Evolutionary conservation across 1,140 invertebrate genomes (phyloP).

Genomic region (Hylyphantes graminicola): DNA sequence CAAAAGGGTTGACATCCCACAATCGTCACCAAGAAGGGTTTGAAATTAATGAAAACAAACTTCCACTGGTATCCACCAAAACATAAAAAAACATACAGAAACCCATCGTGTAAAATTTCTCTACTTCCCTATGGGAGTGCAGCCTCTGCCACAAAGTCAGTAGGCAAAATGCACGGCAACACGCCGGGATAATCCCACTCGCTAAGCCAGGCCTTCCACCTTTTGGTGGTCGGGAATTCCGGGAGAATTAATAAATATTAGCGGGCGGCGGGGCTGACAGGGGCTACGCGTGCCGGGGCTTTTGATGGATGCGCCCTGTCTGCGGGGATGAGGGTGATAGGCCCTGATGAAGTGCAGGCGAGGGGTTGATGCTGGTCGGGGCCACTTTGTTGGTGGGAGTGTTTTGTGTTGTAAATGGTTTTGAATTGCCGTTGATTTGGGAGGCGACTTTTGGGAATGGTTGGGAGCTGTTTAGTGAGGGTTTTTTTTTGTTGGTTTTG

Average conservation of each 20-base stretch:
- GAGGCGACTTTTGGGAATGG: too few species aligned
- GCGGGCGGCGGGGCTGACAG: slow-evolving; percentile 32
- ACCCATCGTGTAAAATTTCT: slow-evolving; percentile 16
- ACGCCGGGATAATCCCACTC: slow-evolving; percentile 25
- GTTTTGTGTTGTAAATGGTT: background rate
- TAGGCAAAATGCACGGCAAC: background rate
- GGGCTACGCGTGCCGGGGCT: background rate
- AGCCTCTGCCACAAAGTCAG: background rate
- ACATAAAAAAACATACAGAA: too few species aligned
- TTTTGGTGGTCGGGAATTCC: background rate
- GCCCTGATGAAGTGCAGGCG: slow-evolving; percentile 20
- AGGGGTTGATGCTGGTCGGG: background rate
- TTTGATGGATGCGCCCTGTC: slow-evolving; percentile 47
- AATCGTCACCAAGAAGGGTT: slow-evolving; percentile 28
- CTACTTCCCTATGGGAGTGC: background rate
- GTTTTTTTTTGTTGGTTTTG: too few species aligned
- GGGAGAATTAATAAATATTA: slow-evolving; percentile 49
- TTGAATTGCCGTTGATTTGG: too few species aligned
- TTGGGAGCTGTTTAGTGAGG: too few species aligned
- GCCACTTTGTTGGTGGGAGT: background rate
- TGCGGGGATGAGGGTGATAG: slow-evolving; percentile 19
- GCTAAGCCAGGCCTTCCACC: slow-evolving; percentile 29
- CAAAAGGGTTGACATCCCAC: background rate
- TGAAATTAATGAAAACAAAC: slow-evolving; percentile 42
- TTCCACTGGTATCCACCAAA: background rate